A percentile compares a stretch with the other conserved stretches of the same genome.
These are phyloP conservation scores for Phodopus roborovskii DNA, from an alignment of 2,113 vertebrate species.

Conservation along the genomic window DNA sequence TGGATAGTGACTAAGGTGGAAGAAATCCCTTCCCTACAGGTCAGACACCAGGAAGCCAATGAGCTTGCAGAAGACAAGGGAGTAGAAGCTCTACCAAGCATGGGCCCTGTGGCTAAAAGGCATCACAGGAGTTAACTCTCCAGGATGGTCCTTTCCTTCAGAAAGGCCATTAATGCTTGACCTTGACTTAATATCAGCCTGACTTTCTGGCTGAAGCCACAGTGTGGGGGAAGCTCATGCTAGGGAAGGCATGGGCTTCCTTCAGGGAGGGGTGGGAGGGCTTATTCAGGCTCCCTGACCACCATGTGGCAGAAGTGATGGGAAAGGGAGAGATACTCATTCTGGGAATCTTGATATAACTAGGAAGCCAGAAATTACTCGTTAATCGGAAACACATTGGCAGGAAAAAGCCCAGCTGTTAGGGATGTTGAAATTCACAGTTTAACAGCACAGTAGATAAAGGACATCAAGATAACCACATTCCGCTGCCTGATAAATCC, in stretches of 20 bases:
- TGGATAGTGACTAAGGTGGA: neutral
- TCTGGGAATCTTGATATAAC: conserved; percentile 2
- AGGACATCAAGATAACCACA: neutral
- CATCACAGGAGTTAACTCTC: neutral
- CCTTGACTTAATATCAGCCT: neutral
- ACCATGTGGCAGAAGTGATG: neutral
- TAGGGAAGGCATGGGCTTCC: neutral
- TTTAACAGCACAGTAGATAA: conserved; percentile 37
- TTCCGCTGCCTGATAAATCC: neutral
- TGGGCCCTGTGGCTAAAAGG: neutral
- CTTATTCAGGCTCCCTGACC: neutral
- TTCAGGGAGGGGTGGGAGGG: neutral
- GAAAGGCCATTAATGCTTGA: neutral
- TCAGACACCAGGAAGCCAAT: neutral
- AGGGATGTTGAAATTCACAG: conserved; percentile 1
- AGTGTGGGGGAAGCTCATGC: fast-evolving
- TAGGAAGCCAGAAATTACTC: conserved; percentile 49
- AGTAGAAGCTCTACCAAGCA: neutral
- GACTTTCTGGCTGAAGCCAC: neutral
- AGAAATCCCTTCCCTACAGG: neutral
- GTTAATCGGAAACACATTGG: conserved; percentile 19
- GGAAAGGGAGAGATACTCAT: neutral
- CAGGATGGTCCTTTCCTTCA: neutral
- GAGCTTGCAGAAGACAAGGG: neutral
- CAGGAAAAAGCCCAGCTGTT: conserved; percentile 8